Base-by-base conservation (phyloP, 2,888 invertebrate genomes). In the Tetheella fluctuosa region DNA sequence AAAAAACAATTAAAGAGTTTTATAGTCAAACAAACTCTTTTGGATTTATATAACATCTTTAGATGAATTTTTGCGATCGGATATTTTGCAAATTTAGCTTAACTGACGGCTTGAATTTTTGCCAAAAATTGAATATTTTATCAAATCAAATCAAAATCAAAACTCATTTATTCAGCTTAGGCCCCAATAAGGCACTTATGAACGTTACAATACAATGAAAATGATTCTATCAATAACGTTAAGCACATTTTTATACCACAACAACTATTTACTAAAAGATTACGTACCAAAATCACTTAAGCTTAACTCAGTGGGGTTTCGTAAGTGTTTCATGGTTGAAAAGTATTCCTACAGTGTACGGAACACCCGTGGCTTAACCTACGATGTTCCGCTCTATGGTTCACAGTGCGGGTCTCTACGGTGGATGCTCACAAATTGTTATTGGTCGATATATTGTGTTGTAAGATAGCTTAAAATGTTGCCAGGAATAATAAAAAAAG, bases 361-460 rank as follows among this genome's bases (percentile, higher is more conserved):
- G 71, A 68, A 71, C 77, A 66, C 83, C 84, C 76, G 78, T 71
- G 70, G 80, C 63, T 74, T 84, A 76, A 81, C 80, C 74, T 73
- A 71, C 67, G 72, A 67, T 70, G 80, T 80, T 79, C 73, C 73
- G 77, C 72, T 61, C 60, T 61, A 69, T 79, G 67, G 73, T 70
- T 64, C 59, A 59, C 54, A 13, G 34, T 34, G 34, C 34, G 58
- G 12, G n/a, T 53, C 53, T 52, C 55, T 54, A 42, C 62, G 59
- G 61, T 52, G 60, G 59, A 67, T 65, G 64, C 61, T 54, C 60
- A 70, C 67, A 75, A 77, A 76, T 69, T 71, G 71, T 70, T 74
- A 70, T 71, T 64, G 62, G 57, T 65, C 63, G 61, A 64, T 37
- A 67, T 55, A 25, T 54, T 34, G 30, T 55, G 52, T 20, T 42